Conservation (phyloP, 2,888 invertebrate species). For the Leptinotarsa juncta region DNA sequence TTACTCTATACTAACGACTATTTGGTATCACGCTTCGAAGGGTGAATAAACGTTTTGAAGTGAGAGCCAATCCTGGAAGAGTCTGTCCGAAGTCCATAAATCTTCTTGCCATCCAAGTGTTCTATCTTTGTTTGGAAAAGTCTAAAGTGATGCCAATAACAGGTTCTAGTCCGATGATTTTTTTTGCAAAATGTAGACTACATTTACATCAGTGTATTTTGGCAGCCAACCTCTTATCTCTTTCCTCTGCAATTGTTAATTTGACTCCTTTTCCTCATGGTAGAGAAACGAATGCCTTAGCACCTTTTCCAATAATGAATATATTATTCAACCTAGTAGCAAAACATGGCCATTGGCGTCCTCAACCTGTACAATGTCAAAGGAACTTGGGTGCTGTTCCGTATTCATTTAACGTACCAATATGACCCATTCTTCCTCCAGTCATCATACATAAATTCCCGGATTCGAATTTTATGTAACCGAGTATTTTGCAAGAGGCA, state of each 20-base stretch:
- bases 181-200: slow-evolving; percentile 36
- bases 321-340: slow-evolving; percentile 99
- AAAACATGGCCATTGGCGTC: slow-evolving; percentile 95
- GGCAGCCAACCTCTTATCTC: slow-evolving; percentile 92
- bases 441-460: slow-evolving; percentile 99
- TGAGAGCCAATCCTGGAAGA: no score
- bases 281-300: slow-evolving; percentile 96
- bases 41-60: no score
- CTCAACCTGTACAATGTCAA: slow-evolving; percentile 99
- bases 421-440: slow-evolving; percentile 98
- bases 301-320: slow-evolving; percentile 98
- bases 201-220: slow-evolving; percentile 17
- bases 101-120: no score
- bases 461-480: slow-evolving; percentile 98
- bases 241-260: slow-evolving; percentile 97
- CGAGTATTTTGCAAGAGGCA: slow-evolving; percentile 92
- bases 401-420: slow-evolving; percentile 95
- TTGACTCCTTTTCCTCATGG: slow-evolving; percentile 98
- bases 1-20: no score
- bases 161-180: no score
- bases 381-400: slow-evolving; percentile 98
- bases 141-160: no score
- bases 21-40: no score
- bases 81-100: no score
- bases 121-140: no score